Evolutionary conservation across 2,113 vertebrate genomes (phyloP).

Genomic region (Boleophthalmus pectinirostris): DNA sequence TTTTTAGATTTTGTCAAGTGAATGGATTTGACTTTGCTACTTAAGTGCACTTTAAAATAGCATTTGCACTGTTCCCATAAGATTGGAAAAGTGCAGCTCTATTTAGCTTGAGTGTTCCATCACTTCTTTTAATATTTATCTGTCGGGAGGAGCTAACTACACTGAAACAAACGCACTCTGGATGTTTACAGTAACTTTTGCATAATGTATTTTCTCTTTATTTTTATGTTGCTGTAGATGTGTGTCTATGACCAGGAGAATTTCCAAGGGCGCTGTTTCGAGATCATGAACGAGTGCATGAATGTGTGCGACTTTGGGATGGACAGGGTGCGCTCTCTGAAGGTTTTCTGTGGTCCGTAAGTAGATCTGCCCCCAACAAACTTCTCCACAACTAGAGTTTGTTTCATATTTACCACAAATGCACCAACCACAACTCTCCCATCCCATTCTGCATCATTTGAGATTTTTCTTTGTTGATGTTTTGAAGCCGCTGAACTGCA

Average conservation of each 20-base stretch:
- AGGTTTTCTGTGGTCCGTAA: slow-evolving; percentile 76
- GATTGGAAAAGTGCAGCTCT: too few relatives aligned
- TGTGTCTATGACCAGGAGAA: slow-evolving; percentile 78
- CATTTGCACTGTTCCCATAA: too few relatives aligned
- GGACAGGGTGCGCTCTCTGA: slow-evolving; percentile 77
- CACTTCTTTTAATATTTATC: too few relatives aligned
- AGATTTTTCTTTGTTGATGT: not conserved
- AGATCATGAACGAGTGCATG: slow-evolving; percentile 75
- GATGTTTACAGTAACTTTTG: not conserved
- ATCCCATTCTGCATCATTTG: slow-evolving; percentile 31
- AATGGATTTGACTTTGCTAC: too few relatives aligned
- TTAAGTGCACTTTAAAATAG: too few relatives aligned
- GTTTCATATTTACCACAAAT: not conserved
- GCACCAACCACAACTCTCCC: not conserved
- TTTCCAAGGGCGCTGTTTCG: slow-evolving; percentile 79
- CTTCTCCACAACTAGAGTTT: not conserved
- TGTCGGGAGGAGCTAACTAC: too few relatives aligned
- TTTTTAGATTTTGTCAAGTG: too few relatives aligned
- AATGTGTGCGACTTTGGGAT: slow-evolving; percentile 77
- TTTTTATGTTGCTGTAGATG: slow-evolving; percentile 58
- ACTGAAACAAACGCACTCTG: too few relatives aligned
- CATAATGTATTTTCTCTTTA: not conserved
- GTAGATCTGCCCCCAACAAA: slow-evolving; percentile 35
- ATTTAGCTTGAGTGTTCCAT: too few relatives aligned
- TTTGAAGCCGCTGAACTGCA: slow-evolving; percentile 33